Evolutionary conservation across 2,888 invertebrate species (phyloP), one percentile per base, ranked within the genome.

Genomic region (Tetropium fuscum): DNA sequence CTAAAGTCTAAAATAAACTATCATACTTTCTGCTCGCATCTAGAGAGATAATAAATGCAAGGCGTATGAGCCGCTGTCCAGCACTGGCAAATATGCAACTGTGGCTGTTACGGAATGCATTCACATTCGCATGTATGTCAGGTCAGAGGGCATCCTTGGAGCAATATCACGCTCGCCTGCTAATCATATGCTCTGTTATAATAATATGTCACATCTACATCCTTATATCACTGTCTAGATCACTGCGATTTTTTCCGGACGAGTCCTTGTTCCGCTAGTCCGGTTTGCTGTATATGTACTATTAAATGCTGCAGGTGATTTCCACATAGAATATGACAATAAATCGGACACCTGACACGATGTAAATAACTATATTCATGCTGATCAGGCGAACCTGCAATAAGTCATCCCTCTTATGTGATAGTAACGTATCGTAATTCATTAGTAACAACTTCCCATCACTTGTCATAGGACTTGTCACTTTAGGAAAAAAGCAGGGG

Each of bases 91-190:
- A 70, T 70, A 71, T 72, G 73, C 70, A 70, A 69, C 66, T 67
- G 65, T 63, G 57, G 58, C 66, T 62, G 64, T 64, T 63, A 65
- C 62, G 72, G 71, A 72, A 73, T 74, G 72, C 66, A 63, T 55
- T 69, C 67, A 71, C 75, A 63, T 55, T 69, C 67, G 72, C 75
- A 74, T 75, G 73, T 75, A 69, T 75, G 75, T 71, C 74, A 64
- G 71, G 74, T 75, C 62, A 74, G 63, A 73, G 74, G 72, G 60
- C 72, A 71, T 40, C 60, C 53, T 60, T 64, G 70, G 68, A 74
- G 69, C 70, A 68, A 72, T 73, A 70, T 70, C 70, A 72, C 74
- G 72, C 69, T 71, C 66, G 64, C 66, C 66, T 62, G 59, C 69
- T 68, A 71, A 73, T 73, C 71, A 66, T 68, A 62, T 64, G 64